Base-by-base conservation (phyloP, 1,140 invertebrate species). In the Euglossa dilemma region DNA sequence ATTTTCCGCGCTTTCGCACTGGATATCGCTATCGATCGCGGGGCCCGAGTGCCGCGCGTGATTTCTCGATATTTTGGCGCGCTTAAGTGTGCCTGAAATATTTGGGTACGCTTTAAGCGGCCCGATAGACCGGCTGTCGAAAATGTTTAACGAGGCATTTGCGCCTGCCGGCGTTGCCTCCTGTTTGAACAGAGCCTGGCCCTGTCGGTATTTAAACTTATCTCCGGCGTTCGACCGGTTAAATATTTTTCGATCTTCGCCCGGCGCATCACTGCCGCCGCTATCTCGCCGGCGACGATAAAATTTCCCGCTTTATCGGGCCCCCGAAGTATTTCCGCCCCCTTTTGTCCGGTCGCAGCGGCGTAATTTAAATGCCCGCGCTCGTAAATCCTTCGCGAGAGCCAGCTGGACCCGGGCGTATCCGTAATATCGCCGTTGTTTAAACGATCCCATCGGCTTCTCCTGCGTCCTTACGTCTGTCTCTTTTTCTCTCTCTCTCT, bases 91-190 rank as follows among this genome's bases (percentile, higher is more conserved):
- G 78, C 47, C 43, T 63, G 36, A 80, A 80, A 64, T 80, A 64
- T 80, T 73, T 80, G 70, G 70, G 18, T 64, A 72, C 12, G 7
- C 47, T 64, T 57, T 64, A 72, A 63, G 59, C 28, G 56, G 47
- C 16, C 69, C 69, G 69, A 80, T 63, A 80, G 54, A 67, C 11
- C 14, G 14, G 45, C 57, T 7, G 69, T 80, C 47, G 47, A 64
- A 73, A 80, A 54, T 80, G 70, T 80, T 80, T 73, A 64, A 73
- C 78, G 36, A 80, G 45, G 78, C 67, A 80, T 64, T 73, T 72
- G 12, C 69, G 69, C 14, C 76, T 25, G 20, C 12, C 47, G 47
- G 45, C 63, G 9, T 16, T 52, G 36, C 52, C 23, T 52, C 2
- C 20, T 79, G 54, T 79, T 79, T 61, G 56, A 61, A 61, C 57